Evolutionary conservation across 1,140 invertebrate genomes (phyloP), one percentile per base, ranked within the genome.

Genomic region (Ceratina australensis): DNA sequence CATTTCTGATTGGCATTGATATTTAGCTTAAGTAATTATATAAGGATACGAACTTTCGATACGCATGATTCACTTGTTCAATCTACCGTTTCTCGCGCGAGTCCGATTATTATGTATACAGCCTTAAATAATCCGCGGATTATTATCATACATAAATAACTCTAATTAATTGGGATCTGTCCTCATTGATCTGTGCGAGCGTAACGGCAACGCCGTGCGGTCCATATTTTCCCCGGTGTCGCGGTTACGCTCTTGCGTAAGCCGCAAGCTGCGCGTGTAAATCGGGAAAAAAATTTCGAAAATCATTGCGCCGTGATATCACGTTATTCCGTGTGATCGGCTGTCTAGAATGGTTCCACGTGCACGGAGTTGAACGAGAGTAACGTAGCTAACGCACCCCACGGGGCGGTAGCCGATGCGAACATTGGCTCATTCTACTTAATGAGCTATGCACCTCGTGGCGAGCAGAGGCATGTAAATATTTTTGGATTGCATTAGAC

Each of bases 401-500:
- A 16, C 15, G 22, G 22, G 5, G 49, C 10, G 22, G 57, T 47
- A 59, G 42, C 67, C 63, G n/a, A 68, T 54, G 64, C 64, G 54
- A 52, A 18, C 56, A 28, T 28, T 15, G 47, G 65, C 26, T 60
- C 65, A 68, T 15, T 16, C 65, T 76, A 20, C 8, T 60, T 76
- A 68, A 68, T 42, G n/a, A 68, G 42, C 7, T 42, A 50, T 33
- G 65, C 47, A 26, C 18, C 13, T 20, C 2, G 13, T 68, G 18
- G 7, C 12, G 33, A 16, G n/a, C 50, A 50, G 13, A 59, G 20
- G 15, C 15, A 18, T 60, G 54, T 76, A 68, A 76, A 68, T 68
- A 76, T 68, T 76, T 76, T 68, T 65, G 73, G n/a, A 50, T 33
- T 22, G 49, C 33, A 47, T 66, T 47, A 57, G 28, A 73, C 60